phyloP scores from a whole-genome alignment of 1,140 invertebrate species.

The Bombus waltoni region DNA sequence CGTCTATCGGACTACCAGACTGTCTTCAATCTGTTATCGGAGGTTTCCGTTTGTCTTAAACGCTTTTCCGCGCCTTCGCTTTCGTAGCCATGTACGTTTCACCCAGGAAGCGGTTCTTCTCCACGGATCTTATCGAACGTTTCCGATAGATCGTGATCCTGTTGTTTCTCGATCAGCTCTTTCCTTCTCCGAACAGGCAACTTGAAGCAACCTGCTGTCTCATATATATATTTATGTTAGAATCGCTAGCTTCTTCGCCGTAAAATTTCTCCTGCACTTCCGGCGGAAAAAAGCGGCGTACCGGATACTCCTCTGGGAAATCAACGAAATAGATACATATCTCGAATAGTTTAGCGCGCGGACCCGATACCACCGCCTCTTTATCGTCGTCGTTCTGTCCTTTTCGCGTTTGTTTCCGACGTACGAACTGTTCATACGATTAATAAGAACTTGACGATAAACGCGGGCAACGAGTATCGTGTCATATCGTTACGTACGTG shows the following conservation, averaged over 20 bases:
- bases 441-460: not conserved
- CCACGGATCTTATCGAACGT: not conserved
- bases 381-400: not conserved
- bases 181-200: not conserved
- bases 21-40: not conserved
- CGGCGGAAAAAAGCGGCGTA: not conserved
- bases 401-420: not conserved
- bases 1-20: not conserved
- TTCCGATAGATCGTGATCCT: not conserved
- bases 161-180: not conserved
- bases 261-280: not conserved
- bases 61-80: no score
- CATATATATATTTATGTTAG: not conserved
- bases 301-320: slow-evolving; percentile 8
- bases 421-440: not conserved
- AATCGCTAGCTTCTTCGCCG: no score
- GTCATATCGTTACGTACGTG: no score
- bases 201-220: not conserved
- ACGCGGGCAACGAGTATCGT: no score
- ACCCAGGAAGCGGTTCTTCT: not conserved
- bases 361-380: no score
- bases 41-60: not conserved
- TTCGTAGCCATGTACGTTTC: not conserved
- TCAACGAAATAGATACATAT: slow-evolving; percentile 14
- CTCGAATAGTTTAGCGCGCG: not conserved